phyloP scores from a whole-genome alignment of 2,888 invertebrate species.

The Phyto melanocephala region DNA sequence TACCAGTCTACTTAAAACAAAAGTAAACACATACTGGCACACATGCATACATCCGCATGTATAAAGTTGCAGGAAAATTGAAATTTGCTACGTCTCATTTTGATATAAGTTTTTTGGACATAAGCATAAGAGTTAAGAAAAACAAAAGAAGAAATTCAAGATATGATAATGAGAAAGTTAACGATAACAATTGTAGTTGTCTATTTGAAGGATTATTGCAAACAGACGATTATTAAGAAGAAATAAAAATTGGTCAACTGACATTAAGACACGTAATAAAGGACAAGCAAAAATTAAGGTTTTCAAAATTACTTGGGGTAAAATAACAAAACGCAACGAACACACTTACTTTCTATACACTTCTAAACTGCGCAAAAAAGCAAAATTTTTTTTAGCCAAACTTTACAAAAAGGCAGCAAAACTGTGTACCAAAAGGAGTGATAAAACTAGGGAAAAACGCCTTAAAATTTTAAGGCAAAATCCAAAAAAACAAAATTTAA shows the following conservation, averaged over 20 bases:
- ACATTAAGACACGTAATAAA: background rate
- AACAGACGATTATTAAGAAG: background rate
- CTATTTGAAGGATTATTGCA: background rate
- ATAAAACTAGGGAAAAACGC: no score
- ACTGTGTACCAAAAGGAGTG: background rate
- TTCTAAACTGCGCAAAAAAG: background rate
- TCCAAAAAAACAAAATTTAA: no score
- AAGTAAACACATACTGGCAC: background rate
- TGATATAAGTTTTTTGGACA: background rate
- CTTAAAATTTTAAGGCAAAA: no score
- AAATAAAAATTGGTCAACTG: background rate
- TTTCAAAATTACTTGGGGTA: background rate
- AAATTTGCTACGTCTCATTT: background rate
- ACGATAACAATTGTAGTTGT: no score
- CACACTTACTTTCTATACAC: constrained; percentile 22
- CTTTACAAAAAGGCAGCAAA: background rate
- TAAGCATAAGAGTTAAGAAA: no score
- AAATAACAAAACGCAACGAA: background rate
- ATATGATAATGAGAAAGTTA: no score
- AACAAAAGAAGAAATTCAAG: no score
- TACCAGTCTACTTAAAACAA: background rate
- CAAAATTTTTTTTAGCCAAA: background rate
- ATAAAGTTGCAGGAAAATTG: background rate
- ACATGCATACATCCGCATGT: background rate
- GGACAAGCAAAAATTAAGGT: background rate